Percentiles rank a stretch among this genome's conserved stretches.
Evolutionary conservation across 1,140 invertebrate species (phyloP).

Genomic region (Dinothrombium tinctorium): DNA sequence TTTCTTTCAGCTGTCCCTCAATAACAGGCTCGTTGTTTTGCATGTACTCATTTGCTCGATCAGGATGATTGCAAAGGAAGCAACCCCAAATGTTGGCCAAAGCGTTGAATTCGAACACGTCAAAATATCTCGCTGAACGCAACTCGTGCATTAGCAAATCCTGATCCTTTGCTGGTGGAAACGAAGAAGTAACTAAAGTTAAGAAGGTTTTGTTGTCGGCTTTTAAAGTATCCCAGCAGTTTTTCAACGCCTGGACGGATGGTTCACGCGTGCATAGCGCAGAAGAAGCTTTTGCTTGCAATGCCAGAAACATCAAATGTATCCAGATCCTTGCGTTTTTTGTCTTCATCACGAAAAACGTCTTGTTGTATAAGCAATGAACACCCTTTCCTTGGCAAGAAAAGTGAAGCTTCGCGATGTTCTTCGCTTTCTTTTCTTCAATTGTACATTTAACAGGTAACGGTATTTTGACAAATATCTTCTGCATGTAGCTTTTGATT

Average conservation of each 20-base stretch:
- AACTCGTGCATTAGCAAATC: conserved; percentile 68
- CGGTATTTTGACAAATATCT: conserved; percentile 55
- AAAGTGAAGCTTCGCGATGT: conserved; percentile 56
- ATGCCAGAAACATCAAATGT: conserved; percentile 77
- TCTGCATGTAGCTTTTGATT: conserved; percentile 69
- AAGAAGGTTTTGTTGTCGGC: conserved; percentile 68
- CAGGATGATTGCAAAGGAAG: conserved; percentile 72
- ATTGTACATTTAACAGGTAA: conserved; percentile 70
- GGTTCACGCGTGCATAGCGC: conserved; percentile 59
- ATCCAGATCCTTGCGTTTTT: conserved; percentile 69
- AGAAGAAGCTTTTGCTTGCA: conserved; percentile 50
- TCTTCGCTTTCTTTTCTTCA: conserved; percentile 58
- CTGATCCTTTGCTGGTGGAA: conserved; percentile 49
- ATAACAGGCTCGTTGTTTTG: conserved; percentile 29
- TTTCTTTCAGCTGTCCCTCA: conserved; percentile 68
- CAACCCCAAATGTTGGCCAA: conserved; percentile 45
- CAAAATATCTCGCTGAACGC: conserved; percentile 60
- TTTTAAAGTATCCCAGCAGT: conserved; percentile 78
- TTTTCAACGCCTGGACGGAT: conserved; percentile 54
- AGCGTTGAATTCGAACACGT: conserved; percentile 59
- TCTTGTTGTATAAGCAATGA: conserved; percentile 66
- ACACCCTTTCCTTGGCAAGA: conserved; percentile 57
- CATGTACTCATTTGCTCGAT: conserved; percentile 53
- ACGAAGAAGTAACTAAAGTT: conserved; percentile 69
- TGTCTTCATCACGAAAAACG: conserved; percentile 62